These are phyloP conservation scores for Chascanopsetta lugubris DNA, from an alignment of 2,113 vertebrate genomes.

Conservation along the genomic window DNA sequence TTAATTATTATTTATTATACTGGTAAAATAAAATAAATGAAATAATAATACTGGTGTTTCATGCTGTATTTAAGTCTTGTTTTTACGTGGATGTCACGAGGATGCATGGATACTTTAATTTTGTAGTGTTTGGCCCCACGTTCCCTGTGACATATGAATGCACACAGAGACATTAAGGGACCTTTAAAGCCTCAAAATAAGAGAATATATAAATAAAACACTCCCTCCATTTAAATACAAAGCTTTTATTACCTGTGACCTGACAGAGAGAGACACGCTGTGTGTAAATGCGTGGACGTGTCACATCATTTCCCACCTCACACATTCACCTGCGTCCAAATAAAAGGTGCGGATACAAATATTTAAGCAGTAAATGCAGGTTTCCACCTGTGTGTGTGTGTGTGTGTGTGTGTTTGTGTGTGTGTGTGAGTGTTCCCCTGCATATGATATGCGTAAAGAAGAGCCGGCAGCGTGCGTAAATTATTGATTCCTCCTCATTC, in stretches of 20 bases:
- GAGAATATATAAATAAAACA: conserved; percentile 9
- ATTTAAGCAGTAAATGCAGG: not conserved
- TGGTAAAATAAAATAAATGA: not conserved
- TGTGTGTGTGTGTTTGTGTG: conserved; percentile 14
- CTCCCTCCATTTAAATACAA: conserved; percentile 70
- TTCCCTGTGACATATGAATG: not conserved
- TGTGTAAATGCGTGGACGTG: conserved; percentile 67
- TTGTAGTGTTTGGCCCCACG: not conserved
- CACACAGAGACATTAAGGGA: not conserved
- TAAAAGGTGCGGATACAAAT: not conserved
- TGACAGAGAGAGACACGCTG: conserved; percentile 40
- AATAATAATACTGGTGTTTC: not conserved
- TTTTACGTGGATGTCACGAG: no score
- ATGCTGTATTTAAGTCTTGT: no score
- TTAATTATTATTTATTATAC: not conserved
- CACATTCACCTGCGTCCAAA: not conserved
- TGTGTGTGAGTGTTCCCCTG: conserved; percentile 22
- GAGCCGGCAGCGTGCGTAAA: conserved; percentile 78
- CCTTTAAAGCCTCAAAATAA: not conserved
- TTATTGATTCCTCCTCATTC: conserved; percentile 92
- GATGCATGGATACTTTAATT: no score
- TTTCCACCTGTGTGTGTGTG: conserved; percentile 19
- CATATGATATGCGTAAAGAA: conserved; percentile 70
- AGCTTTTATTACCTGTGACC: conserved; percentile 64
- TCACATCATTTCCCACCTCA: conserved; percentile 13